A percentile compares a stretch with the other conserved stretches of the same genome.
phyloP scores from a whole-genome alignment of 2,888 invertebrate species.

The Melanotus villosus region DNA sequence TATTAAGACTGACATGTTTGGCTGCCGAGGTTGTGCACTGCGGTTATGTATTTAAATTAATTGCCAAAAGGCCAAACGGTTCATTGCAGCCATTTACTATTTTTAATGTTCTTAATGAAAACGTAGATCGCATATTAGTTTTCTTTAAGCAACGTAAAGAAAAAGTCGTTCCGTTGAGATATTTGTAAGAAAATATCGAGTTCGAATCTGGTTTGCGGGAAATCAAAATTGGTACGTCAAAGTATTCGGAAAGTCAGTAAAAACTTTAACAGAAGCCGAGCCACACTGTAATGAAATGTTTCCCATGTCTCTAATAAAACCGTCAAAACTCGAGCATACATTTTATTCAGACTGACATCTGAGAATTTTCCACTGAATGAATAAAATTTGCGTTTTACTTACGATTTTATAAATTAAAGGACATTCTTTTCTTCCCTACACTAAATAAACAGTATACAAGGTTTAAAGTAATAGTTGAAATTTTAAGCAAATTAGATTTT shows the following conservation, averaged over 20 bases:
- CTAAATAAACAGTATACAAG: too few species aligned
- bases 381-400: conserved; percentile 11
- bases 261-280: conserved; percentile 34
- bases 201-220: neutral
- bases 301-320: conserved; percentile 43
- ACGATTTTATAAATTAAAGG: neutral
- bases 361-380: conserved; percentile 26
- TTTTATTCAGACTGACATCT: conserved; percentile 38
- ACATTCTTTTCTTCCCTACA: neutral
- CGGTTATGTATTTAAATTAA: conserved; percentile 27
- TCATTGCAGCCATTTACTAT: conserved; percentile 18
- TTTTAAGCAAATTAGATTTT: too few species aligned
- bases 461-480: too few species aligned
- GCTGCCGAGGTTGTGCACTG: conserved; percentile 31
- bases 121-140: neutral
- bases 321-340: conserved; percentile 40
- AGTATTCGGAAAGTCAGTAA: conserved; percentile 22
- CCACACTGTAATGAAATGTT: conserved; percentile 42
- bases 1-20: conserved; percentile 51
- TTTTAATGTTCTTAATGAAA: conserved; percentile 24
- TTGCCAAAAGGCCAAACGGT: conserved; percentile 19
- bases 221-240: conserved; percentile 33
- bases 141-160: neutral
- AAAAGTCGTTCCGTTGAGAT: too few species aligned
- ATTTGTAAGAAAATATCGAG: too few species aligned